Percentiles rank a stretch among this genome's conserved stretches.
phyloP scores from a whole-genome alignment of 1,140 invertebrate genomes.

The Melipona quadrifasciata region DNA sequence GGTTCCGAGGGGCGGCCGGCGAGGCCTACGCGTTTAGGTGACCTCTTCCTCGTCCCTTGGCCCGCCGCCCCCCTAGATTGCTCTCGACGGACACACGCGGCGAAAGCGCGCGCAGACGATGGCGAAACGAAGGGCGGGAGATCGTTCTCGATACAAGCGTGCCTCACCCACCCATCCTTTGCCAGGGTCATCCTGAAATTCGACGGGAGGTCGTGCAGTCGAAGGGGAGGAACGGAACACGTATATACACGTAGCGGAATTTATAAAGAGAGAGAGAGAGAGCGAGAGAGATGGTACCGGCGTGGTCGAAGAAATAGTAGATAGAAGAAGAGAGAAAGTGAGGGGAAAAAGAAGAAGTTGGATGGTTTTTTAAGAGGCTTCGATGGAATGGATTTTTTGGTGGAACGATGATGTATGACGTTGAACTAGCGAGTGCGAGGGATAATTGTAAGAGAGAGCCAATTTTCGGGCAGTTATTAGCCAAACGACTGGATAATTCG shows the following conservation, averaged over 20 bases:
- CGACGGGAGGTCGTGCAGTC: constrained; percentile 32
- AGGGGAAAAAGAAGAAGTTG: neutral
- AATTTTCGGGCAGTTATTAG: neutral
- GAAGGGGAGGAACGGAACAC: neutral
- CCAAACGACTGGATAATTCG: neutral
- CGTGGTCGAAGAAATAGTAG: neutral
- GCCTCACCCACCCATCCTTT: constrained; percentile 14
- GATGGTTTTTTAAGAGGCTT: neutral
- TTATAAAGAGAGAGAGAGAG: constrained; percentile 1
- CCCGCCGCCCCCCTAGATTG: constrained; percentile 19
- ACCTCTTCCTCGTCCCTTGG: constrained; percentile 1
- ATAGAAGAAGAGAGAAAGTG: neutral
- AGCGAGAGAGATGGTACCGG: neutral
- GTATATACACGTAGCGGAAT: constrained; percentile 18
- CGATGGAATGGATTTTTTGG: neutral
- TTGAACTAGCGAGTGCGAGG: neutral
- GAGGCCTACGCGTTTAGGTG: constrained; percentile 59
- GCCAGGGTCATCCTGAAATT: constrained; percentile 32
- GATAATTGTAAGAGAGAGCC: neutral
- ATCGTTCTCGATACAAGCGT: constrained; percentile 48
- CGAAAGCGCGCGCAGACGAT: too few species aligned
- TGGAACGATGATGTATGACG: neutral
- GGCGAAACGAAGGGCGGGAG: neutral
- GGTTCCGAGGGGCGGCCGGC: constrained; percentile 40
- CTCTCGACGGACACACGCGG: neutral